A percentile compares a stretch with the other conserved stretches of the same genome.
These are phyloP conservation scores for Anser brachyrhynchus DNA, from an alignment of 2,113 vertebrate genomes.

Conservation along the genomic window DNA sequence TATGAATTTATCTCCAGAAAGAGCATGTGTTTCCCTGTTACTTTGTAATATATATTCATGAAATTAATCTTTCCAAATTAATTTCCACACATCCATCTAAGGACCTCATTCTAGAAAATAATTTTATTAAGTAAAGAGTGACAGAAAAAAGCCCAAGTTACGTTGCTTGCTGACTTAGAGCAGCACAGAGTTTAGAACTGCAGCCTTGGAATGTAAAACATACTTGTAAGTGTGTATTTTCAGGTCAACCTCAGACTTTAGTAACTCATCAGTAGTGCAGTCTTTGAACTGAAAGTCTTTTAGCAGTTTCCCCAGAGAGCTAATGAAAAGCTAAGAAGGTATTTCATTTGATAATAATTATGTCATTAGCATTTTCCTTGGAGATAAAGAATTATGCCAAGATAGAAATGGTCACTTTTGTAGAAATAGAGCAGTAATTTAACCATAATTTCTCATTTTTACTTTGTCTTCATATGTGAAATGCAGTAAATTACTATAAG, in stretches of 20 bases:
- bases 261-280: not conserved
- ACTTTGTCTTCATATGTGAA: not conserved
- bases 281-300: not conserved
- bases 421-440: not conserved
- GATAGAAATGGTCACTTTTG: not conserved
- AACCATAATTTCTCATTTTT: constrained; percentile 21
- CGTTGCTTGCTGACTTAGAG: not conserved
- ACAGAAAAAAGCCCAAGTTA: not conserved
- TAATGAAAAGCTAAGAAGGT: not conserved
- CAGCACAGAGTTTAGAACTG: not conserved
- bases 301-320: not conserved
- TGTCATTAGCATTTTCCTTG: not conserved
- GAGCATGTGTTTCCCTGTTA: not conserved
- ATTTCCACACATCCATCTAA: not conserved
- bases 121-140: not conserved
- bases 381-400: constrained; percentile 2
- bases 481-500: not conserved
- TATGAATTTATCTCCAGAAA: not conserved
- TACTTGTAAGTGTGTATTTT: not conserved
- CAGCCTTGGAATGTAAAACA: not conserved
- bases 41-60: not conserved
- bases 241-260: not conserved
- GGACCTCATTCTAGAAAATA: not conserved
- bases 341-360: not conserved
- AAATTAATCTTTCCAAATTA: not conserved